Percentiles rank a stretch among this genome's conserved stretches.
Evolutionary conservation across 2,797 vertebrate species (phyloP).

Genomic region (Sebastes alutus): DNA sequence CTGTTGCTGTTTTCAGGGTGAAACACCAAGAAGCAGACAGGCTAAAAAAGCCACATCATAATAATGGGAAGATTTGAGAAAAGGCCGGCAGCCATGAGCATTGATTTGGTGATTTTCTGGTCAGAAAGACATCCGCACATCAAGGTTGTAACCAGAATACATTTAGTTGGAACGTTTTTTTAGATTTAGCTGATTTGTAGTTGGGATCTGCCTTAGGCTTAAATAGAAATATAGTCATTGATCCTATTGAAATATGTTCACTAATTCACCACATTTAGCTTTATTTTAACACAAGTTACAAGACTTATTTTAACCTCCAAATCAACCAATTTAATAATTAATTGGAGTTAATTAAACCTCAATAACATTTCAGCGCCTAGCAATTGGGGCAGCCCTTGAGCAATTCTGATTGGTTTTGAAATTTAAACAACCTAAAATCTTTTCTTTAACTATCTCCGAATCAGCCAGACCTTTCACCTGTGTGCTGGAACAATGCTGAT

Average conservation of each 20-base stretch:
- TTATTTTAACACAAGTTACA: neutral
- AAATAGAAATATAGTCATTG: neutral
- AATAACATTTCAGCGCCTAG: neutral
- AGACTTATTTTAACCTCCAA: neutral
- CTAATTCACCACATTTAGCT: neutral
- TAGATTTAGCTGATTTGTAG: neutral
- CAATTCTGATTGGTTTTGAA: neutral
- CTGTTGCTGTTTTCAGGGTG: constrained; percentile 32
- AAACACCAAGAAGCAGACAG: constrained; percentile 7
- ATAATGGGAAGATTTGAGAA: constrained; percentile 17
- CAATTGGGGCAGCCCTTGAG: neutral
- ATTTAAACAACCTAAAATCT: neutral
- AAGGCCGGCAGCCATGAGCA: neutral
- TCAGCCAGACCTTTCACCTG: constrained; percentile 5
- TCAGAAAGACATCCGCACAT: neutral
- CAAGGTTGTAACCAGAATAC: neutral
- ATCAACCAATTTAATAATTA: constrained; percentile 1
- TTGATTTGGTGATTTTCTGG: neutral
- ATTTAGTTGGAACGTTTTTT: neutral
- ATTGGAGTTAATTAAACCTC: neutral
- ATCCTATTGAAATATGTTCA: neutral
- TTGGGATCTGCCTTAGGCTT: neutral
- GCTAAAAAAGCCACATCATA: constrained; percentile 10
- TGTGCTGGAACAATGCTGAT: neutral
- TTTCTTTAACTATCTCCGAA: constrained; percentile 3